Evolutionary conservation across 2,797 vertebrate species (phyloP).

Genomic region (Buceros bicornis): DNA sequence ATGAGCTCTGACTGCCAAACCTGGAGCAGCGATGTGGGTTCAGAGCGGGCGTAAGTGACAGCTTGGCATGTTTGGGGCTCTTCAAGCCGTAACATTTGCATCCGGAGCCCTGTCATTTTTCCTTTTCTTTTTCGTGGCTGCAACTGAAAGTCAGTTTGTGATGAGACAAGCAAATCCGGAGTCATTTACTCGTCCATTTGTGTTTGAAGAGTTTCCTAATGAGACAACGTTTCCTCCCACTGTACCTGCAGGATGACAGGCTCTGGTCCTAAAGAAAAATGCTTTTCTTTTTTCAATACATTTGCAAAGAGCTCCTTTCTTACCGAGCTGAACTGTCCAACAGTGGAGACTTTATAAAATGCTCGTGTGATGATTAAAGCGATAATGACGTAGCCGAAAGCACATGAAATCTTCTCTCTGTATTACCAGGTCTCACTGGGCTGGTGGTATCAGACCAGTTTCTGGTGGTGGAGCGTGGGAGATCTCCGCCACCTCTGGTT

Average conservation of each 20-base stretch:
- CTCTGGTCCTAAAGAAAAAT: background rate
- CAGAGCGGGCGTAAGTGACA: background rate
- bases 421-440: background rate
- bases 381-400: background rate
- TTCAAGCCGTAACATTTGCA: background rate
- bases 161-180: background rate
- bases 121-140: background rate
- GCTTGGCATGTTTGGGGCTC: background rate
- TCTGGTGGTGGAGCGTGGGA: background rate
- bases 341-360: background rate
- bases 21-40: background rate
- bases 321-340: background rate
- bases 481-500: background rate
- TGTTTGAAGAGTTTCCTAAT: background rate
- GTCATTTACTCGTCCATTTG: fast-evolving
- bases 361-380: background rate
- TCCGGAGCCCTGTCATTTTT: background rate
- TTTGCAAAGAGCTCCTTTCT: background rate
- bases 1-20: background rate
- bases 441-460: background rate
- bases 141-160: background rate
- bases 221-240: background rate
- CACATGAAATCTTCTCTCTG: background rate
- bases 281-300: background rate
- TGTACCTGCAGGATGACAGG: background rate